phyloP scores from a whole-genome alignment of 64 coral and sea anemone species.

The Trachythela sp. region DNA sequence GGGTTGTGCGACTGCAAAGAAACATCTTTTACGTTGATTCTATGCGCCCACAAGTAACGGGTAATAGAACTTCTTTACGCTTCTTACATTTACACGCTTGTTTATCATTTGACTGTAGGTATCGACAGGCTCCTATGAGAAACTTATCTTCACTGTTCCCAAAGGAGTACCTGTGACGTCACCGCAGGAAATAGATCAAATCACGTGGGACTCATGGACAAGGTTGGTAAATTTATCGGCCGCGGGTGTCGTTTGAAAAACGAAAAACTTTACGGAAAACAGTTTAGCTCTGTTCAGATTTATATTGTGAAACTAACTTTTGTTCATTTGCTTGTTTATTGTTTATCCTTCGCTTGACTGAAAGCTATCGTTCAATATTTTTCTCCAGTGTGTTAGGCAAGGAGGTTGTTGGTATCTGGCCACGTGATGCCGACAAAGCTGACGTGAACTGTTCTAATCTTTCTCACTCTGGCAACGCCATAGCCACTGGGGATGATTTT shows the following conservation, averaged over 20 bases:
- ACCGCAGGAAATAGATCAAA: conserved; percentile 65
- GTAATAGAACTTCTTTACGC: too few relatives aligned
- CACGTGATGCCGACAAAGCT: conserved; percentile 94
- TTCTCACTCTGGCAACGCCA: conserved; percentile 58
- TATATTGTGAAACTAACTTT: too few relatives aligned
- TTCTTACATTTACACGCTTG: too few relatives aligned
- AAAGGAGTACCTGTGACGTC: conserved; percentile 65
- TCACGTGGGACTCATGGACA: conserved; percentile 91
- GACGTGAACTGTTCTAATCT: conserved; percentile 96
- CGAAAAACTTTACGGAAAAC: too few relatives aligned
- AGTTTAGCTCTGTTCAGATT: background rate
- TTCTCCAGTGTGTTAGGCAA: conserved; percentile 79
- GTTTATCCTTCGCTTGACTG: background rate
- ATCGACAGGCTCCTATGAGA: conserved; percentile 81
- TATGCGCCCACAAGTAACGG: too few relatives aligned
- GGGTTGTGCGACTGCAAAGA: too few relatives aligned
- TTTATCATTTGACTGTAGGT: conserved; percentile 45
- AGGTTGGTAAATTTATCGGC: conserved; percentile 44
- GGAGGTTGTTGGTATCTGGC: conserved; percentile 95
- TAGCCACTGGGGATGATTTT: conserved; percentile 96
- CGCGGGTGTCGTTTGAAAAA: too few relatives aligned
- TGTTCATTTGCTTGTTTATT: background rate
- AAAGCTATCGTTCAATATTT: background rate
- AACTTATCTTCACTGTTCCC: conserved; percentile 80
- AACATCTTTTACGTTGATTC: too few relatives aligned